Evolutionary conservation across 2,888 invertebrate genomes (phyloP).

Genomic region (Caenorhabditis sp.): DNA sequence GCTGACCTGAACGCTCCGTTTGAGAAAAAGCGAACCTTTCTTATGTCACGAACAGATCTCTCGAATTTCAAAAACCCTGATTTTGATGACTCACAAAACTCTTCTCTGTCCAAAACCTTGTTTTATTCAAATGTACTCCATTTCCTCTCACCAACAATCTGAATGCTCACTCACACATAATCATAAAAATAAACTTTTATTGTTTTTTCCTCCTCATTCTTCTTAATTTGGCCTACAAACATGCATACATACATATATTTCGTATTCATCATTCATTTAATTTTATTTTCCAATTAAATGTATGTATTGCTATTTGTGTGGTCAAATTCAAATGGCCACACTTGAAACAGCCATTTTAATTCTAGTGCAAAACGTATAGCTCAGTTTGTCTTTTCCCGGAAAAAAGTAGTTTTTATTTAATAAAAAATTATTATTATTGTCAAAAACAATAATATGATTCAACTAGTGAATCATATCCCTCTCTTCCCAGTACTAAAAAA

Average conservation of each 20-base stretch:
- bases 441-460: too few relatives aligned
- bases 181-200: slow-evolving; percentile 1
- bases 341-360: neutral
- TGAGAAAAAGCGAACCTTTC: too few relatives aligned
- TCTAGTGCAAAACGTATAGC: neutral
- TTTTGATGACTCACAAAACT: too few relatives aligned
- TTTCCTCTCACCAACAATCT: neutral
- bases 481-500: neutral
- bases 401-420: neutral
- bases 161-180: neutral
- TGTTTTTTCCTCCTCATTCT: neutral
- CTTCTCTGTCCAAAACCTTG: neutral
- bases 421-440: too few relatives aligned
- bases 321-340: neutral
- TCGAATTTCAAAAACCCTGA: too few relatives aligned
- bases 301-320: neutral
- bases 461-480: too few relatives aligned
- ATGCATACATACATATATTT: neutral
- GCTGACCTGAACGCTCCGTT: too few relatives aligned
- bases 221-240: neutral
- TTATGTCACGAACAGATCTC: too few relatives aligned
- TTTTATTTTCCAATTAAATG: neutral
- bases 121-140: neutral
- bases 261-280: neutral
- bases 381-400: neutral